Evolutionary conservation across 2,888 invertebrate species (phyloP), one percentile per base, ranked within the genome.

Genomic region (Margaritifera margaritifera): DNA sequence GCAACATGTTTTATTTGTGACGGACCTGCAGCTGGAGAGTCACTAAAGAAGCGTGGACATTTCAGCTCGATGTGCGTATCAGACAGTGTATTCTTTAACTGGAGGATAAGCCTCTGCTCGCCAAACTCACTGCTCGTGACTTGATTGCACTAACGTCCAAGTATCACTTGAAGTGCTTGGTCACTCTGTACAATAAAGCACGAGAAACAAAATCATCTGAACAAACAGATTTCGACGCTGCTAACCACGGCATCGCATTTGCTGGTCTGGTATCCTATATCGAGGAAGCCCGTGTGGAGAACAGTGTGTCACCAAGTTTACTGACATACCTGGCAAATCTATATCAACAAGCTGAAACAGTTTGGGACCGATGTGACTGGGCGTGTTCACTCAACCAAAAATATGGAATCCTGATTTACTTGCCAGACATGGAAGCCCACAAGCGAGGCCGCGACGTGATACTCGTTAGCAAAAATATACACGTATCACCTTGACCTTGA

Each of bases 371-470:
- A n/a, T n/a, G n/a, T n/a, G n/a, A n/a, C n/a, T n/a, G n/a, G n/a
- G n/a, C n/a, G n/a, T n/a, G n/a, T n/a, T n/a, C n/a, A n/a, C n/a
- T n/a, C n/a, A 31, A 31, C 1, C 31, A 8, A 8, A 6, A 31
- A 31, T n/a, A n/a, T 42, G 50, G 64, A 31, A 68, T 68, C 42
- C 27, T 68, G 53, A 11, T 27, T 18, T 18, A 52, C 27, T 57
- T 71, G 42, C 71, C 71, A n/a, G 68, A 71, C 42, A 27, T 71
- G 24, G 27, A 64, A n/a, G 61, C 62, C 51, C 64, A 68, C 42
- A 64, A 64, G 57, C 62, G 62, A 22, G 71, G 71, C 42, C 89
- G 87, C 80, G 62, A 70, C 22, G 52, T 57, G 11, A 20, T 66
- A 11, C 56, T 69, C 31, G 8, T 1, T 31, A 31, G 31, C 6